These are phyloP conservation scores for Tipula unca DNA, from an alignment of 2,888 invertebrate species.

Conservation along the genomic window DNA sequence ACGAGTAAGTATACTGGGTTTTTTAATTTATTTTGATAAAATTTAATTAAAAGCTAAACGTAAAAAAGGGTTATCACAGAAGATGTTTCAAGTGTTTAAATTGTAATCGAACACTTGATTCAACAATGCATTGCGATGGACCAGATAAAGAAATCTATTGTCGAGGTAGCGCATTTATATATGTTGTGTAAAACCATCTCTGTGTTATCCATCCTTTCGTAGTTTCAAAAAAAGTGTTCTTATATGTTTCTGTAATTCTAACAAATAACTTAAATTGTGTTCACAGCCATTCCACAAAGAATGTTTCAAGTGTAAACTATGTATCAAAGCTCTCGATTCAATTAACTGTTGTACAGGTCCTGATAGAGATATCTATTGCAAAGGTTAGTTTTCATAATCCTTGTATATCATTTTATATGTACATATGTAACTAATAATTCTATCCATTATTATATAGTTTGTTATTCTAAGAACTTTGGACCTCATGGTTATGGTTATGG, in stretches of 20 bases:
- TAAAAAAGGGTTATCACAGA: constrained; percentile 70
- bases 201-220: background rate
- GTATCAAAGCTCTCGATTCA: constrained; percentile 81
- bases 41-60: background rate
- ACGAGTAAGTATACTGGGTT: constrained; percentile 54
- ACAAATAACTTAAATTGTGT: background rate
- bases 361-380: constrained; percentile 94
- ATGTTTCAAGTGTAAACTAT: constrained; percentile 88
- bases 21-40: background rate
- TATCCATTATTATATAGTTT: constrained; percentile 50
- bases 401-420: background rate
- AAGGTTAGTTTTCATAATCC: constrained; percentile 55
- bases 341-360: constrained; percentile 89
- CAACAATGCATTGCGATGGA: constrained; percentile 84
- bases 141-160: constrained; percentile 88
- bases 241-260: background rate
- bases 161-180: constrained; percentile 52
- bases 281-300: constrained; percentile 68
- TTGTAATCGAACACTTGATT: constrained; percentile 78
- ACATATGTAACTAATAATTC: background rate
- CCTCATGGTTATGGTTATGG: constrained; percentile 97
- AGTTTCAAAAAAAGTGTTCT: background rate
- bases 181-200: background rate
- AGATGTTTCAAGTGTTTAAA: constrained; percentile 82
- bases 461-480: constrained; percentile 95